phyloP scores from a whole-genome alignment of 1,140 invertebrate genomes.

The Steinernema khuongi region DNA sequence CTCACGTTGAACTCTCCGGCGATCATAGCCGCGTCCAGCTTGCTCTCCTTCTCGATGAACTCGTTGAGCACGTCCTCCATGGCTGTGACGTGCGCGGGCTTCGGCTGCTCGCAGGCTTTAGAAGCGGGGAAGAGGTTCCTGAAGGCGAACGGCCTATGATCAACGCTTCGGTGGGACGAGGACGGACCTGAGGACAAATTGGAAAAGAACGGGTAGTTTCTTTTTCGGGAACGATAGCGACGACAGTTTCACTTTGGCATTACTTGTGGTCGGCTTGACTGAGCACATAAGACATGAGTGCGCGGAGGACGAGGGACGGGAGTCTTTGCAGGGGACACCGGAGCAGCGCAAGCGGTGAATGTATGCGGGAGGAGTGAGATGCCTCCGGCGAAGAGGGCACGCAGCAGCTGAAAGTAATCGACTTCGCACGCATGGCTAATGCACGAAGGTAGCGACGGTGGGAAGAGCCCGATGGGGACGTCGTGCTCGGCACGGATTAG shows the following conservation, averaged over 20 bases:
- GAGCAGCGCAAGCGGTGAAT: not conserved
- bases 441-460: not conserved
- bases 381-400: not conserved
- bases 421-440: not conserved
- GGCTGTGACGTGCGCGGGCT: not conserved
- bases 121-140: slow-evolving; percentile 2
- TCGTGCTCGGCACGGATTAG: too few species aligned
- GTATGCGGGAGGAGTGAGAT: not conserved
- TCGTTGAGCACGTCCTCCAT: not conserved
- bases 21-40: slow-evolving; percentile 3
- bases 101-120: not conserved
- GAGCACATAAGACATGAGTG: slow-evolving; percentile 14
- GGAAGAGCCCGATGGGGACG: too few species aligned
- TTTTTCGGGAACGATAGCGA: not conserved
- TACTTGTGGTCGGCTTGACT: slow-evolving; percentile 12
- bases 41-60: slow-evolving; percentile 15
- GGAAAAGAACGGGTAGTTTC: not conserved
- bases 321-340: not conserved
- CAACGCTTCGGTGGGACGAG: not conserved
- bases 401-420: slow-evolving; percentile 8
- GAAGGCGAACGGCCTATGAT: not conserved
- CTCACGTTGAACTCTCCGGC: not conserved
- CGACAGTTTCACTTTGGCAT: slow-evolving; percentile 10
- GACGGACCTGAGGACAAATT: not conserved
- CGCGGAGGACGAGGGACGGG: not conserved